Conservation (phyloP, 2,888 invertebrate genomes). For the Gortyna flavago region DNA sequence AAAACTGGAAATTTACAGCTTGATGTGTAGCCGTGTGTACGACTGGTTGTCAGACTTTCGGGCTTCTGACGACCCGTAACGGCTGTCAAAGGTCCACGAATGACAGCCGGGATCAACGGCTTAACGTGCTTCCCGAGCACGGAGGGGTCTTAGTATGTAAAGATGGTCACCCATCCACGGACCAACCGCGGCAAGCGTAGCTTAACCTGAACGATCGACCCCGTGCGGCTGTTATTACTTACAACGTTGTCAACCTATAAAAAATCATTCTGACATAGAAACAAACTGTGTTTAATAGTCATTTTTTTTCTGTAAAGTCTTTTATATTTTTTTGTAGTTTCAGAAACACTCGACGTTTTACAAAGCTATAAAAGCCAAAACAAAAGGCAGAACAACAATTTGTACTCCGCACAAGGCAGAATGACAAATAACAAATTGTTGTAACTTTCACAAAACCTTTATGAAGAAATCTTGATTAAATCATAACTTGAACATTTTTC, state of each 20-base stretch:
- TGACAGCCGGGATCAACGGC: neutral
- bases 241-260: neutral
- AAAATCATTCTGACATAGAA: neutral
- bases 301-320: neutral
- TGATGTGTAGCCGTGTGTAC: no score
- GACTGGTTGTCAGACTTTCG: neutral
- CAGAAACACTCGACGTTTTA: neutral
- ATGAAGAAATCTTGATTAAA: constrained; percentile 41
- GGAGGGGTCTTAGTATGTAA: neutral
- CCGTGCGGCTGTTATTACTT: neutral
- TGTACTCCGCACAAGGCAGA: constrained; percentile 14
- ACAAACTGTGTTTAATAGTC: neutral
- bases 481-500: constrained; percentile 31
- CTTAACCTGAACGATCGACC: neutral
- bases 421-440: constrained; percentile 34
- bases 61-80: neutral
- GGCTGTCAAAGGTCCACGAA: neutral
- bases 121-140: neutral
- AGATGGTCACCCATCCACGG: neutral
- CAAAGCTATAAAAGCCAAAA: neutral
- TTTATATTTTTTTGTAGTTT: neutral
- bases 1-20: no score
- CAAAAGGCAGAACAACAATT: constrained; percentile 12
- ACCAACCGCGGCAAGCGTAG: neutral
- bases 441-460: constrained; percentile 21